Conservation (phyloP, 2,888 invertebrate genomes). For the Apodemia duryi region DNA sequence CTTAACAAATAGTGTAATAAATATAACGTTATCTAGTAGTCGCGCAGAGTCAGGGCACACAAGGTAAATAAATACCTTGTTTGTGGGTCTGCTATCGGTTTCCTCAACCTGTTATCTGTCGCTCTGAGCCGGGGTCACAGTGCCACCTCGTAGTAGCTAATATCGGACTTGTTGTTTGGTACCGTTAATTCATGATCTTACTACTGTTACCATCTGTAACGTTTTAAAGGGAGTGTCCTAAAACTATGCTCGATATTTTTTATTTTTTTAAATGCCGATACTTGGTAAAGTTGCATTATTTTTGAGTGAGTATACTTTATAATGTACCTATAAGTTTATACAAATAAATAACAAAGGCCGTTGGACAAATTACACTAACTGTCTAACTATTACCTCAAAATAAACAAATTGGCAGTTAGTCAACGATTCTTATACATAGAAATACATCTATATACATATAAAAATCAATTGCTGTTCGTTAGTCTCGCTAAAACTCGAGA, state of each 20-base stretch:
- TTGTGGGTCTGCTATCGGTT: constrained; percentile 6
- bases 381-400: too few species aligned
- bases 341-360: too few species aligned
- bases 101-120: constrained; percentile 11
- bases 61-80: constrained; percentile 11
- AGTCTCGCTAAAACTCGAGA: too few species aligned
- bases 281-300: too few species aligned
- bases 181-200: neutral
- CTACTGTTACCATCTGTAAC: neutral
- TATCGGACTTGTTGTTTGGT: neutral
- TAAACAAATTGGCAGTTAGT: too few species aligned
- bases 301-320: too few species aligned
- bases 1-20: neutral
- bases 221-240: neutral
- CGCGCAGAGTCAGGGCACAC: neutral
- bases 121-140: neutral
- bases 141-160: constrained; percentile 2
- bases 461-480: too few species aligned
- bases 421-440: too few species aligned
- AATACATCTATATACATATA: too few species aligned
- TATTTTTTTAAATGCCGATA: too few species aligned
- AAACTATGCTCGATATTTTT: neutral
- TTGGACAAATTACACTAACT: too few species aligned
- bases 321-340: too few species aligned
- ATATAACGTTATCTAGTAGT: neutral